Evolutionary conservation across 2,797 vertebrate species (phyloP).

Genomic region (Sciurus vulgaris): DNA sequence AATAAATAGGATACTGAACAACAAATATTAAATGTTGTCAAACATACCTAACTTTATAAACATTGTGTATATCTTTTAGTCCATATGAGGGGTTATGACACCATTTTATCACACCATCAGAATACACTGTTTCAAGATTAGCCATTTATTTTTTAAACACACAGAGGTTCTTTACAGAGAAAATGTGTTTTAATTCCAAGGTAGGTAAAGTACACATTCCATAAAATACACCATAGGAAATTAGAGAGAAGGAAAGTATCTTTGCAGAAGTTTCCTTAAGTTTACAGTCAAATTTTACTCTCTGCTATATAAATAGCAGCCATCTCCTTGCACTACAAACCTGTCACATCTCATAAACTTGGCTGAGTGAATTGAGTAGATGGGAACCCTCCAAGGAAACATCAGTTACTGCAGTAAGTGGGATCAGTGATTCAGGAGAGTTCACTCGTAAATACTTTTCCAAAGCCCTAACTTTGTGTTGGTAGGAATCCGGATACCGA

Average conservation of each 20-base stretch:
- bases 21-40: neutral
- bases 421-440: slow-evolving; percentile 68
- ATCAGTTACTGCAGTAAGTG: slow-evolving; percentile 57
- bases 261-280: slow-evolving; percentile 67
- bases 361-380: slow-evolving; percentile 75
- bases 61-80: neutral
- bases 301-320: slow-evolving; percentile 74
- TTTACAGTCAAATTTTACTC: slow-evolving; percentile 69
- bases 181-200: neutral
- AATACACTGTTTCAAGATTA: neutral
- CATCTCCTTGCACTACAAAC: slow-evolving; percentile 63
- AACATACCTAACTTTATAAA: neutral
- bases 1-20: neutral
- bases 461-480: slow-evolving; percentile 61
- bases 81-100: neutral
- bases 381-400: slow-evolving; percentile 75
- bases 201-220: neutral
- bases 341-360: slow-evolving; percentile 80
- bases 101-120: neutral
- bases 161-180: neutral
- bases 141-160: neutral
- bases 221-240: slow-evolving; percentile 26
- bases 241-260: slow-evolving; percentile 13
- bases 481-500: neutral
- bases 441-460: slow-evolving; percentile 71